phyloP scores from a whole-genome alignment of 2,113 vertebrate genomes.

The Mastomys coucha region DNA sequence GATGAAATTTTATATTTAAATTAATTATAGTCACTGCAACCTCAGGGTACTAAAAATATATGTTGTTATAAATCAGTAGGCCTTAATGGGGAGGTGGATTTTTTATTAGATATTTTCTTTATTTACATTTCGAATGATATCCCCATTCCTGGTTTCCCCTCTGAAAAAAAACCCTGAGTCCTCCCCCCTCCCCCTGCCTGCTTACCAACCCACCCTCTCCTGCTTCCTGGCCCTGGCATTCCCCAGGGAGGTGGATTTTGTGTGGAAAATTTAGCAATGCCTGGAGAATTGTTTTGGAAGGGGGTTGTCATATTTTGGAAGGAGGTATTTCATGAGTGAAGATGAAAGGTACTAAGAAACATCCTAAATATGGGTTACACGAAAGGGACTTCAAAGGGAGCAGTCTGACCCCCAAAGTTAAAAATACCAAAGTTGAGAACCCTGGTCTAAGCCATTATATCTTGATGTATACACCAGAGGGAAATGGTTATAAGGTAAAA shows the following conservation, averaged over 20 bases:
- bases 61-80: conserved; percentile 1
- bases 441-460: not conserved
- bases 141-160: too few relatives aligned
- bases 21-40: not conserved
- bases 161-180: too few relatives aligned
- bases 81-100: not conserved
- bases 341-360: not conserved
- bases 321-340: not conserved
- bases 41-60: not conserved
- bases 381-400: not conserved
- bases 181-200: too few relatives aligned
- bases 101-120: too few relatives aligned
- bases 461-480: not conserved
- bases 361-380: not conserved
- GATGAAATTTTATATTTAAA: not conserved
- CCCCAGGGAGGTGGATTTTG: not conserved
- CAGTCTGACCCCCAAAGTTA: not conserved
- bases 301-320: not conserved
- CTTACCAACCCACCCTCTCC: too few relatives aligned
- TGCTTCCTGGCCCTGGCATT: too few relatives aligned
- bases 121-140: too few relatives aligned
- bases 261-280: not conserved
- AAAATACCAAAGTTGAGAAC: not conserved
- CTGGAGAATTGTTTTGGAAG: not conserved
- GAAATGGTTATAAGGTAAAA: not conserved